Evolutionary conservation across 2,888 invertebrate genomes (phyloP).

Genomic region (Ypsolopha sequella): DNA sequence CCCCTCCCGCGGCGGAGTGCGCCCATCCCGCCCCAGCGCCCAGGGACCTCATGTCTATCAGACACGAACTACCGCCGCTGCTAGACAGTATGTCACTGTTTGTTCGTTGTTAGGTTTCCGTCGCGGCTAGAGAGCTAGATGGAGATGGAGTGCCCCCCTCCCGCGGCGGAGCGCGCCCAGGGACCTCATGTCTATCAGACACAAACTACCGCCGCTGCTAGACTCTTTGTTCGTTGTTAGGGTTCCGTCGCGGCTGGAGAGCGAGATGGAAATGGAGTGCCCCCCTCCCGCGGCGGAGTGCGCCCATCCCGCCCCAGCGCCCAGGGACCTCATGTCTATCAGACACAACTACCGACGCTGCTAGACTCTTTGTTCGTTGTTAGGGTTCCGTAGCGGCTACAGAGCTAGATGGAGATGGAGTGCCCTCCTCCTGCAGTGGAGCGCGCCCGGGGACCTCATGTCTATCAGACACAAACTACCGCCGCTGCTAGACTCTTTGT

Average conservation of each 20-base stretch:
- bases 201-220: conserved; percentile 4
- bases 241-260: neutral
- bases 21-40: neutral
- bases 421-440: too few relatives aligned
- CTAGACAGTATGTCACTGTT: neutral
- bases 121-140: neutral
- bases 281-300: neutral
- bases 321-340: neutral
- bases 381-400: too few relatives aligned
- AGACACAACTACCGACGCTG: conserved; percentile 2
- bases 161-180: neutral
- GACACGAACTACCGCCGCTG: conserved; percentile 3
- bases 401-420: too few relatives aligned
- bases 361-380: neutral
- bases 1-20: neutral
- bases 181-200: neutral
- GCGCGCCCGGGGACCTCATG: too few relatives aligned
- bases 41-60: neutral
- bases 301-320: neutral
- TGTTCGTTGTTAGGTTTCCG: neutral
- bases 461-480: too few relatives aligned
- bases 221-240: neutral
- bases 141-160: neutral
- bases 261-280: neutral
- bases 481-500: too few relatives aligned